Percentiles rank a stretch among this genome's conserved stretches.
These are phyloP conservation scores for Loris lydekkerianus DNA, from an alignment of 2,797 vertebrate genomes.

Conservation along the genomic window DNA sequence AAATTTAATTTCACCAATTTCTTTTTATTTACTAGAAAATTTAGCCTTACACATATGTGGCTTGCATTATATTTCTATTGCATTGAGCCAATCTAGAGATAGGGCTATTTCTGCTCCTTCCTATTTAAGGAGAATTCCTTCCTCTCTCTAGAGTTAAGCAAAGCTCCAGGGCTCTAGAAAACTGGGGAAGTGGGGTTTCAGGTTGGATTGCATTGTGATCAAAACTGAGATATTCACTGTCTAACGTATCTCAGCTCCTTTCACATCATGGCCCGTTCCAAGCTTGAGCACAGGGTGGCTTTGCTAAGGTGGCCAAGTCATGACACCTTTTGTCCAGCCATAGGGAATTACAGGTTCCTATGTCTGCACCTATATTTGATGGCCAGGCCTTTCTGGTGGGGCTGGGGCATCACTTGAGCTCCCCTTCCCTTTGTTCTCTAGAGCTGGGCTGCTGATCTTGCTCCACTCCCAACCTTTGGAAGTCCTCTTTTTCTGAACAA, in stretches of 20 bases:
- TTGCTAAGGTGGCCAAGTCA: neutral
- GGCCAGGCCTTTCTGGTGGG: neutral
- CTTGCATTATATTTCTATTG: neutral
- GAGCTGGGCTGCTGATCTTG: neutral
- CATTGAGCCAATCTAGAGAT: too few relatives aligned
- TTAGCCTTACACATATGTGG: neutral
- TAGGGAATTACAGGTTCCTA: neutral
- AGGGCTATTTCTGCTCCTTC: neutral
- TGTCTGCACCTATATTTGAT: accelerated
- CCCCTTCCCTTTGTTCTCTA: neutral
- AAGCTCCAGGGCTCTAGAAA: neutral
- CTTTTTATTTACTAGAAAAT: neutral
- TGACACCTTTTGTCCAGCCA: too few relatives aligned
- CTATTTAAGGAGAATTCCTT: neutral
- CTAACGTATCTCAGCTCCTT: neutral
- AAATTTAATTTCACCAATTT: neutral
- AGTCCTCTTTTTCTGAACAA: neutral
- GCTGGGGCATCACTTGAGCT: neutral
- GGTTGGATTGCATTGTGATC: neutral
- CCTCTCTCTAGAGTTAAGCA: neutral
- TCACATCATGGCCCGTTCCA: neutral
- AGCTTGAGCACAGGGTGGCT: neutral
- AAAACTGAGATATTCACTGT: neutral
- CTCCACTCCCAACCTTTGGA: neutral
- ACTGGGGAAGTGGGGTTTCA: neutral